Conservation (phyloP, 2,113 vertebrate species). For the Atractosteus spatula region DNA sequence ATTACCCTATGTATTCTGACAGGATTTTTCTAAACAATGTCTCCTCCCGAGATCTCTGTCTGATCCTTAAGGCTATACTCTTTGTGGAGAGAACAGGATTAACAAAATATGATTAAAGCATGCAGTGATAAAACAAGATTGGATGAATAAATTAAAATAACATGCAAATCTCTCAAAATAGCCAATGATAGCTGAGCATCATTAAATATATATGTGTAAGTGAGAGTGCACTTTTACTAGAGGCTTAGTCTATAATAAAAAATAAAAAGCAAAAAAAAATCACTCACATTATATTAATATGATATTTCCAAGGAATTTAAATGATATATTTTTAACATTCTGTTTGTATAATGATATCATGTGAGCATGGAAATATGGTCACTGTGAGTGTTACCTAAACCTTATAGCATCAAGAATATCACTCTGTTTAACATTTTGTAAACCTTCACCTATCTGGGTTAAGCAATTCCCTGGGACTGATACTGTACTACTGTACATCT, state of each 20-base stretch:
- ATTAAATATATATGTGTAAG: not conserved
- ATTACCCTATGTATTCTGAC: too few species aligned
- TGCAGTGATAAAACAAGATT: slow-evolving; percentile 32
- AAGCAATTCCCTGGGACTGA: too few species aligned
- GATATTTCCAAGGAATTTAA: too few species aligned
- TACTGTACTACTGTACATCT: too few species aligned
- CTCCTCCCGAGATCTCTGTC: slow-evolving; percentile 15
- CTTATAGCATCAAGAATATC: too few species aligned
- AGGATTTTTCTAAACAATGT: slow-evolving; percentile 19
- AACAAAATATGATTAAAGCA: slow-evolving; percentile 37
- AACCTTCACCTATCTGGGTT: too few species aligned
- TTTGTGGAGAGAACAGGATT: slow-evolving; percentile 34
- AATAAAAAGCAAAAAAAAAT: slow-evolving; percentile 9
- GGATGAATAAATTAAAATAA: slow-evolving; percentile 31
- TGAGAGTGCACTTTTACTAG: not conserved
- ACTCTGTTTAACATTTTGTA: too few species aligned
- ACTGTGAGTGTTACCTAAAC: too few species aligned
- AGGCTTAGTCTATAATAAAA: slow-evolving; percentile 14
- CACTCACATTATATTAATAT: too few species aligned
- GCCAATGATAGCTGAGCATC: slow-evolving; percentile 1
- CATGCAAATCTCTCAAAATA: slow-evolving; percentile 30
- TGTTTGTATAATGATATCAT: too few species aligned
- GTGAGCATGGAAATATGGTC: too few species aligned
- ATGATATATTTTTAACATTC: too few species aligned
- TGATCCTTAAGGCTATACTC: slow-evolving; percentile 33